These are phyloP conservation scores for Erebia ligea DNA, from an alignment of 2,888 invertebrate genomes.

Conservation along the genomic window DNA sequence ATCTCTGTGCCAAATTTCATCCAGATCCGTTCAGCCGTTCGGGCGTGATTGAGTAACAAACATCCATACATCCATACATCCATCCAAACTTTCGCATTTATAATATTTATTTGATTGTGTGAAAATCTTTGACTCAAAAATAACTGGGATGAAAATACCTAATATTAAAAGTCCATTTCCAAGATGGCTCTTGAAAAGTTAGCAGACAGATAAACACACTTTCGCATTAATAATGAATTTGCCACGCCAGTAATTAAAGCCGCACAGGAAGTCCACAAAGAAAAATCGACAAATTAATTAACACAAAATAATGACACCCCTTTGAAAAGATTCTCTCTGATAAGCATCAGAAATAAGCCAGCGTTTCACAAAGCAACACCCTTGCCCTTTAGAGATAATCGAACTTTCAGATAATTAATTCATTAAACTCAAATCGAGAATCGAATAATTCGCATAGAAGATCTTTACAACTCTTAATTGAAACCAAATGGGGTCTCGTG, in stretches of 20 bases:
- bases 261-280: neutral
- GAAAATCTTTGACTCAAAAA: too few species aligned
- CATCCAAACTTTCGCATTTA: too few species aligned
- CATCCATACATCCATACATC: too few species aligned
- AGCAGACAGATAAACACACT: too few species aligned
- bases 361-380: constrained; percentile 43
- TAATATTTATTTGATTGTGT: too few species aligned
- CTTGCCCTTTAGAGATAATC: constrained; percentile 52
- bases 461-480: constrained; percentile 79
- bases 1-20: too few species aligned
- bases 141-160: too few species aligned
- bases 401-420: constrained; percentile 63
- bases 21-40: too few species aligned
- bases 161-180: too few species aligned
- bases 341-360: constrained; percentile 35
- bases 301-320: constrained; percentile 6
- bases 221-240: neutral
- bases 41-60: too few species aligned
- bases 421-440: constrained; percentile 68
- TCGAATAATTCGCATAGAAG: constrained; percentile 76
- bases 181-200: too few species aligned
- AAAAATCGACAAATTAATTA: neutral
- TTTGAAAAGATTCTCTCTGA: constrained; percentile 25
- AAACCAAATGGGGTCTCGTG: constrained; percentile 72
- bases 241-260: neutral